These are phyloP conservation scores for Teleiodes luculella DNA, from an alignment of 2,888 invertebrate genomes.

Conservation along the genomic window DNA sequence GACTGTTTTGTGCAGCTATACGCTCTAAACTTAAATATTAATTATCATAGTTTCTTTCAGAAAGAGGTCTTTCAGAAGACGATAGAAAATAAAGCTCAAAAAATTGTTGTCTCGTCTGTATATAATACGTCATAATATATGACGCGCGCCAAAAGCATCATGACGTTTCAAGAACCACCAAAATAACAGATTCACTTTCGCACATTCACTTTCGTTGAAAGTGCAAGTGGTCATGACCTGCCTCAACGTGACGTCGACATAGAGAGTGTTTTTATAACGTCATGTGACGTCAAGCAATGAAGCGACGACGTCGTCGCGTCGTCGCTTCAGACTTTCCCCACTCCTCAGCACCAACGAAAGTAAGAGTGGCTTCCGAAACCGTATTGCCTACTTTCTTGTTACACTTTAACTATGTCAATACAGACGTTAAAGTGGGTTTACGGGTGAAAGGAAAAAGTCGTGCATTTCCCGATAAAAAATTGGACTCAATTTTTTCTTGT, in stretches of 20 bases:
- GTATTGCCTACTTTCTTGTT: slow-evolving; percentile 32
- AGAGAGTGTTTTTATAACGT: background rate
- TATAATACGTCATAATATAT: no score
- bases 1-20: no score
- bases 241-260: slow-evolving; percentile 30
- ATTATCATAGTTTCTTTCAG: no score
- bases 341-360: slow-evolving; percentile 30
- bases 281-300: background rate
- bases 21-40: no score
- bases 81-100: no score
- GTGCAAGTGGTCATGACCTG: slow-evolving; percentile 54
- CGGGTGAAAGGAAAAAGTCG: no score
- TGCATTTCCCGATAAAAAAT: no score
- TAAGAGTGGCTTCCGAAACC: slow-evolving; percentile 34
- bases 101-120: no score
- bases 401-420: slow-evolving; percentile 31
- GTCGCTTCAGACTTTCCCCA: slow-evolving; percentile 36
- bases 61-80: no score
- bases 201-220: slow-evolving; percentile 49
- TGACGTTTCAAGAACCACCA: slow-evolving; percentile 18
- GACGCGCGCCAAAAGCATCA: slow-evolving; percentile 9
- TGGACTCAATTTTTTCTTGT: no score
- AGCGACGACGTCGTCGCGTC: no score
- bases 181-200: slow-evolving; percentile 37
- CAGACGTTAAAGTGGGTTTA: background rate